phyloP scores from a whole-genome alignment of 2,888 invertebrate species.

The Phyto melanocephala region DNA sequence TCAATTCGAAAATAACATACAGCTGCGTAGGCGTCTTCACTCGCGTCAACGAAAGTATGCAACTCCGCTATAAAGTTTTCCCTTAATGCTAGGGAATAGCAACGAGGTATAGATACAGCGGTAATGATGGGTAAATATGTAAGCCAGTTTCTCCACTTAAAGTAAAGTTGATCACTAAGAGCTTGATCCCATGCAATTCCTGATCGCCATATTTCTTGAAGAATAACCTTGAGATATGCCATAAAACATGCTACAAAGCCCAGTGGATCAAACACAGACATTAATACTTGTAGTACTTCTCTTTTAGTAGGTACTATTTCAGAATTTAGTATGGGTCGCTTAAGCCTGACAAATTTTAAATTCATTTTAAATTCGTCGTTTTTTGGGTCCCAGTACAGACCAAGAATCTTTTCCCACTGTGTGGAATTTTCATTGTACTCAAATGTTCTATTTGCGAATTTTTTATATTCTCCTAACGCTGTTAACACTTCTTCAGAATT shows the following conservation, averaged over 20 bases:
- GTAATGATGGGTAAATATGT: too few species aligned
- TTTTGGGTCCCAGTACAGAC: background rate
- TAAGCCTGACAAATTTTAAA: background rate
- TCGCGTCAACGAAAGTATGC: too few species aligned
- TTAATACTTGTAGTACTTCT: constrained; percentile 21
- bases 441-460: background rate
- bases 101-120: background rate
- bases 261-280: constrained; percentile 38
- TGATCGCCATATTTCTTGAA: too few species aligned
- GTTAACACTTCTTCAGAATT: background rate
- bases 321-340: background rate
- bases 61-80: background rate
- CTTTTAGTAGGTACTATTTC: too few species aligned
- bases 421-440: background rate
- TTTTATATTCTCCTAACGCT: too few species aligned
- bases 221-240: constrained; percentile 16
- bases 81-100: background rate
- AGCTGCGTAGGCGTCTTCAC: too few species aligned
- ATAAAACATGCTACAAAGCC: constrained; percentile 33
- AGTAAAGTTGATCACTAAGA: too few species aligned
- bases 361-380: background rate
- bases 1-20: too few species aligned
- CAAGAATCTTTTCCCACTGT: background rate
- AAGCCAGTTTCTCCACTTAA: too few species aligned
- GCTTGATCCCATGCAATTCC: too few species aligned